Percentiles rank a stretch among this genome's conserved stretches.
Conservation (phyloP, 2,113 vertebrate genomes). For the Trochalopteron elliotii region DNA sequence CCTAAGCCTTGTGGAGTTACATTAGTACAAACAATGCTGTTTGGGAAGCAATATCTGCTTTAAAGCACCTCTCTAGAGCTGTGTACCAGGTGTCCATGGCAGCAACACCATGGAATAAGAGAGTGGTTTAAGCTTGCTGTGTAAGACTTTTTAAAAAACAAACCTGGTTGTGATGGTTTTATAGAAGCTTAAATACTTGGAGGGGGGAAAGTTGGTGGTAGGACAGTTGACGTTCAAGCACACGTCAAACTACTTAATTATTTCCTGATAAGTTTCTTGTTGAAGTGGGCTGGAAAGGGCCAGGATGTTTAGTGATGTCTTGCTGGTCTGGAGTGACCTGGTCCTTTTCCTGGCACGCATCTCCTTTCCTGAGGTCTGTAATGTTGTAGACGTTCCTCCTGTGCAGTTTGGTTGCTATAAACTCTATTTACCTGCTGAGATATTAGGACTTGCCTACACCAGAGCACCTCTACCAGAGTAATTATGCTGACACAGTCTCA, state of each 20-base stretch:
- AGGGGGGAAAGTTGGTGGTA: not conserved
- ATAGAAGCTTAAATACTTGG: not conserved
- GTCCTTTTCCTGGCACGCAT: not conserved
- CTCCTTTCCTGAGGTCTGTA: not conserved
- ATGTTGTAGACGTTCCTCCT: not conserved
- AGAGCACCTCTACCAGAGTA: not conserved
- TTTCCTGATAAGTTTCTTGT: constrained; percentile 5
- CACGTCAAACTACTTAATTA: not conserved
- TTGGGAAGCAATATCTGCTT: not conserved
- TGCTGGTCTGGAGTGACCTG: not conserved
- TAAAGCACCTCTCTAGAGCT: not conserved
- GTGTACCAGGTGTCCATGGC: not conserved
- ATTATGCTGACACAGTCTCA: not conserved
- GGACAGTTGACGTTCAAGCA: not conserved
- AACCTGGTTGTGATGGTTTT: not conserved
- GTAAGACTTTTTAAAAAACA: not conserved
- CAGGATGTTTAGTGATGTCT: not conserved
- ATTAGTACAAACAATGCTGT: not conserved
- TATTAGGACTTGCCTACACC: not conserved
- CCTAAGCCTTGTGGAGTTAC: not conserved
- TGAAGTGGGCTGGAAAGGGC: not conserved
- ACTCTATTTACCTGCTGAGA: not conserved
- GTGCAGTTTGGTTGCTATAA: not conserved
- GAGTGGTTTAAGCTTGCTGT: not conserved
- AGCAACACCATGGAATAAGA: accelerated